Base-by-base conservation (phyloP, 2,888 invertebrate species). In the Quadroppia sp. region DNA sequence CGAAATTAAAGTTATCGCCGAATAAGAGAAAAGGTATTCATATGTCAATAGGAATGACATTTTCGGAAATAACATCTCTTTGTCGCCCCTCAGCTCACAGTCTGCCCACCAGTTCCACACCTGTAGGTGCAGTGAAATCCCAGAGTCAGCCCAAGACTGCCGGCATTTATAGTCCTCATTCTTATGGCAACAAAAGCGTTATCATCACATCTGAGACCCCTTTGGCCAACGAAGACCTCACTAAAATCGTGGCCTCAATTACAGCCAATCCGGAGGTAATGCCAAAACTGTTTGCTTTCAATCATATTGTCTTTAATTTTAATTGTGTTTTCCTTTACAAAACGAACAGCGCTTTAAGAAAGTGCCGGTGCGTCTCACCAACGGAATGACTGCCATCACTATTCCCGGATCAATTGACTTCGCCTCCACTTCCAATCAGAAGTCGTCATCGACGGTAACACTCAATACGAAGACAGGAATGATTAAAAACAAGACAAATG, bases 211-310 rank as follows among this genome's bases (percentile, higher is more conserved):
- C 36, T 3, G 61, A 64, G 20, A 36, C 36, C 11, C 61, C 61
- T 1, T 20, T 36, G 7, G 61, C 32, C 11, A 64, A 32, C 9
- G 61, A 61, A 32, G 61, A 61, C n/a, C 17, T 30, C 20, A 64
- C 28, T 36, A n/a, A n/a, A 36, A 64, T 64, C 20, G 36, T 64
- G 15, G 61, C 61, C 32, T 61, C 61, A 4, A 61, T 61, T 64
- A n/a, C 61, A 15, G 32, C 61, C 20, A 64, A 64, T 32, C 32
- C 30, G 2, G 61, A 64, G 6, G 61, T 64, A 36, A 36, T 1
- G 9, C n/a, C n/a, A n/a, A n/a, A n/a, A n/a, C n/a, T n/a, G n/a
- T n/a, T n/a, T 25, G 20, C 2, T 56, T n/a, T 59, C 11, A 59
- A 28, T 30, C 15, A 9, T 59, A 53, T 23, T 25, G 15, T 23